Conservation (phyloP, 2,113 vertebrate genomes). For the Etia nguti region DNA sequence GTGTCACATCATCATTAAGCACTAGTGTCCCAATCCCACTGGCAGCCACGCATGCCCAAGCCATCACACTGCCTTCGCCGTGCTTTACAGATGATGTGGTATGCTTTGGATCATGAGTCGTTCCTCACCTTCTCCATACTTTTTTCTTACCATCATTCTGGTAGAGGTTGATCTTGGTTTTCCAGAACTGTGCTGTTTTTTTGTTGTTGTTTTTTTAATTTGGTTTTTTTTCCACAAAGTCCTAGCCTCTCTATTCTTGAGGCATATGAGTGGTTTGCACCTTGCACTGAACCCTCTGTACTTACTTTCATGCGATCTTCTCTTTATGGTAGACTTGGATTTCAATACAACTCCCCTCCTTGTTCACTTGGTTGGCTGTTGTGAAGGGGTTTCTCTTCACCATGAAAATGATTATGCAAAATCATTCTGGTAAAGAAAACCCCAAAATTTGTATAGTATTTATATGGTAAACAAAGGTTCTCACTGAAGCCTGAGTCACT, state of each 20-base stretch:
- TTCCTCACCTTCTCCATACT: no score
- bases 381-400: background rate
- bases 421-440: background rate
- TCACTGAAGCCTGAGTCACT: background rate
- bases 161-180: background rate
- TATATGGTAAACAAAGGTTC: background rate
- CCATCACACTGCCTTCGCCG: no score
- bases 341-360: background rate
- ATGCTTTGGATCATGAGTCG: no score
- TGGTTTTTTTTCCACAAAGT: background rate
- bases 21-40: no score
- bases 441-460: background rate
- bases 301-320: background rate
- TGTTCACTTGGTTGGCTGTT: background rate
- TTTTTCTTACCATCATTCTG: no score
- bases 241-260: background rate
- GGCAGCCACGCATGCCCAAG: no score
- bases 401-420: background rate
- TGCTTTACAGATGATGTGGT: no score
- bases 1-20: background rate
- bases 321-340: background rate
- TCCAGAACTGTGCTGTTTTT: background rate
- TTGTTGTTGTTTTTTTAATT: fast-evolving
- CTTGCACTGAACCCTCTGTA: background rate
- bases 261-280: background rate